These are phyloP conservation scores for Bombus confusus DNA, from an alignment of 1,140 invertebrate genomes.

Conservation along the genomic window DNA sequence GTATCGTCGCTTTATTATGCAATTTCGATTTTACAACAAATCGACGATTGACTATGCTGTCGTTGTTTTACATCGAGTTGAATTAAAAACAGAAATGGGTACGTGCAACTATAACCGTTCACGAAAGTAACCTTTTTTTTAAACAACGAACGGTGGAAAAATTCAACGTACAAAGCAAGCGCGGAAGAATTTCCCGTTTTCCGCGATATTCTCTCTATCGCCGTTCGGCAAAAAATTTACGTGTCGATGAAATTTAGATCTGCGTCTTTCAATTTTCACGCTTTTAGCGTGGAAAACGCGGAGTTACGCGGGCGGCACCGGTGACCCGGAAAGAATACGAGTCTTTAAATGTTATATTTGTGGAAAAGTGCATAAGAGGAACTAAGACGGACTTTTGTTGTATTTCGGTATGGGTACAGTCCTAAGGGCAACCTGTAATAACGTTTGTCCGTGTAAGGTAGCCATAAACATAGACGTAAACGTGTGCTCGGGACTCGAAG, in stretches of 20 bases:
- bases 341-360: conserved; percentile 4
- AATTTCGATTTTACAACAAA: not conserved
- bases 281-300: not conserved
- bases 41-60: no score
- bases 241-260: not conserved
- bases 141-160: not conserved
- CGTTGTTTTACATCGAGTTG: not conserved
- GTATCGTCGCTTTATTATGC: conserved; percentile 2
- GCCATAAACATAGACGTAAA: not conserved
- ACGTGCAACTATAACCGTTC: not conserved
- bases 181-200: not conserved
- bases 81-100: not conserved
- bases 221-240: not conserved
- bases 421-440: not conserved
- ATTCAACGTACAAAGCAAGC: no score
- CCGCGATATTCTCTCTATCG: no score
- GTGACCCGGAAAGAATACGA: not conserved
- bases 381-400: not conserved
- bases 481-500: not conserved
- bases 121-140: no score
- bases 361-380: not conserved
- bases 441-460: not conserved
- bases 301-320: not conserved
- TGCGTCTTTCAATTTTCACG: conserved; percentile 1
- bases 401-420: no score